Evolutionary conservation across 2,888 invertebrate species (phyloP).

Genomic region (Acrobasis suavella): DNA sequence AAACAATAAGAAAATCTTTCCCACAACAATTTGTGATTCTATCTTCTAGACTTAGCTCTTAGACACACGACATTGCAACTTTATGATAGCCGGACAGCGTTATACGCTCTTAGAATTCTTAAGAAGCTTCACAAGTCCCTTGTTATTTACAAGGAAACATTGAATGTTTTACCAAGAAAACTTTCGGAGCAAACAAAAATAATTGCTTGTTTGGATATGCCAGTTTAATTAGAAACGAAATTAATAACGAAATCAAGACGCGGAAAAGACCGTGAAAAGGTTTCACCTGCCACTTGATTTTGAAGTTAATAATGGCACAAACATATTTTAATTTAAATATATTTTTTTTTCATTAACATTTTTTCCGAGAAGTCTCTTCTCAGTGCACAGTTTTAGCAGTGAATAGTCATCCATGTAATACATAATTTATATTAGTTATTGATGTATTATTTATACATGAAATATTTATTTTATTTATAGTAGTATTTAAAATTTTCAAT

Average conservation of each 20-base stretch:
- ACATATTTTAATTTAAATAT: not conserved
- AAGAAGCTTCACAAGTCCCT: slow-evolving; percentile 10
- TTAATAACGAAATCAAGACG: slow-evolving; percentile 2
- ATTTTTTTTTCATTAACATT: too few relatives aligned
- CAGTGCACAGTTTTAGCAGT: too few relatives aligned
- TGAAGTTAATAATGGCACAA: not conserved
- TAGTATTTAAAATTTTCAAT: too few relatives aligned
- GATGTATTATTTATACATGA: too few relatives aligned
- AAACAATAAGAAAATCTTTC: too few relatives aligned
- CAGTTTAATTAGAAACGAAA: slow-evolving; percentile 2
- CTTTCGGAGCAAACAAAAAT: not conserved
- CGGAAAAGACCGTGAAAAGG: slow-evolving; percentile 2
- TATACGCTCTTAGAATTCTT: slow-evolving; percentile 8
- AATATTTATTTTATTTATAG: too few relatives aligned
- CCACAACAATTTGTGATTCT: too few relatives aligned
- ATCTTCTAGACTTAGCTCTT: too few relatives aligned
- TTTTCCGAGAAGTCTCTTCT: too few relatives aligned
- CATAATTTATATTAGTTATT: too few relatives aligned
- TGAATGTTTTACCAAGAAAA: not conserved
- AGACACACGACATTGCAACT: slow-evolving; percentile 7
- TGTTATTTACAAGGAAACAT: slow-evolving; percentile 3
- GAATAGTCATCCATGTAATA: too few relatives aligned
- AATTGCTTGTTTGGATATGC: slow-evolving; percentile 1
- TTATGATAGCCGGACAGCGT: slow-evolving; percentile 1
- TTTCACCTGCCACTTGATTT: not conserved